Evolutionary conservation across 2,797 vertebrate genomes (phyloP), one percentile per base, ranked within the genome.

Genomic region (Prunella strophiata): DNA sequence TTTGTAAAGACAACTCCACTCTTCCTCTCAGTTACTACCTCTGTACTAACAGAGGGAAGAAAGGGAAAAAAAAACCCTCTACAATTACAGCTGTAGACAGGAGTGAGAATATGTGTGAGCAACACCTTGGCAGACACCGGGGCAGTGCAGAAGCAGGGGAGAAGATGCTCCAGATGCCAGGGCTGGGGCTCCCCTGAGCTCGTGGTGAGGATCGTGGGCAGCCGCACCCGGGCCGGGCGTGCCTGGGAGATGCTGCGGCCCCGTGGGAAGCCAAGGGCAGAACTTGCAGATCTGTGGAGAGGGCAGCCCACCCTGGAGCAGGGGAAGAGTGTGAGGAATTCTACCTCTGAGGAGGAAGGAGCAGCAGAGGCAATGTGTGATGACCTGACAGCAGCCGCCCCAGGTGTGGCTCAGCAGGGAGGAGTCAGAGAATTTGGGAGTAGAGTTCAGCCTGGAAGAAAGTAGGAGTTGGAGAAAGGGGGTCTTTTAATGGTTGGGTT

Each of bases 131-230:
- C 70, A 40, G 34, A 8, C 7, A 5, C 4, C 30, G 5, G 19
- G 54, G 5, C 20, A 6, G 61, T 6, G 40, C 15, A 16, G 68
- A 12, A 40, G 38, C 11, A 11, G 26, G n/a, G 8, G 0, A 32
- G 32, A 16, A 30, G 7, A 3, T 4, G 38, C 45, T 51, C 5
- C 43, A 7, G 16, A 16, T 0, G 0, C 17, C 11, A 2, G 42
- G 51, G 58, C 27, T 14, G 57, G 6, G 63, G 1, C 51, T n/a
- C 2, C 51, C 13, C 47, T 5, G 51, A 38, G 32, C 12, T 67
- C 7, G 1, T 11, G 43, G 26, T 55, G 57, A 55, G 11, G 21
- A 8, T 6, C 5, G 2, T 3, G n/a, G 7, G 11, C 40, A 21
- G 30, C 42, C 7, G 51, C n/a, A 1, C 10, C 40, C 4, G 29